These are phyloP conservation scores for Brachionus manjavacas DNA, from an alignment of 1,140 invertebrate species.

Conservation along the genomic window DNA sequence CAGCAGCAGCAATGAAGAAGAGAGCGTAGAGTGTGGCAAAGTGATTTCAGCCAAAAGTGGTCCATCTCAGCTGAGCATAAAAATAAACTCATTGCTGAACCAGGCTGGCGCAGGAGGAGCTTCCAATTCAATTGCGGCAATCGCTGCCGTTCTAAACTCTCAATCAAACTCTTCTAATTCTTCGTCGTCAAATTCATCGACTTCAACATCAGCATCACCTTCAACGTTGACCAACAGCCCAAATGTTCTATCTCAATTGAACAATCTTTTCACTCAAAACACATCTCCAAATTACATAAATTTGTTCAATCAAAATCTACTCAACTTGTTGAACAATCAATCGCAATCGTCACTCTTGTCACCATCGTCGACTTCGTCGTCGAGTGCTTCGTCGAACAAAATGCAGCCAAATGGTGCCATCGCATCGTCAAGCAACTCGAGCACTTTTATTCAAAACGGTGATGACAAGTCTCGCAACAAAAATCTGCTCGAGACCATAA, in stretches of 20 bases:
- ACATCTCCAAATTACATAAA: constrained; percentile 20
- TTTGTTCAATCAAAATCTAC: constrained; percentile 25
- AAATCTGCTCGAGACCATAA: constrained; percentile 9
- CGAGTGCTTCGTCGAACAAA: constrained; percentile 7
- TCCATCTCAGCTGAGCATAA: constrained; percentile 3
- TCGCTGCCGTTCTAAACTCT: neutral
- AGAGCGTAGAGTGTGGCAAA: neutral
- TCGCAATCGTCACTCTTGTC: neutral
- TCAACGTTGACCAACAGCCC: neutral
- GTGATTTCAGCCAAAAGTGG: neutral
- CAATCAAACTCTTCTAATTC: constrained; percentile 11
- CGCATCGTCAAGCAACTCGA: neutral
- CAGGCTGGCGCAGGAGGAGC: neutral
- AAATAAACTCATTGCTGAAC: neutral
- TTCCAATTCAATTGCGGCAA: neutral
- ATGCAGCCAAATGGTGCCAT: neutral
- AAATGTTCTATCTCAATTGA: constrained; percentile 16
- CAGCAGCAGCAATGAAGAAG: neutral
- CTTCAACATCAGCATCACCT: neutral
- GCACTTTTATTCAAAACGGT: constrained; percentile 11
- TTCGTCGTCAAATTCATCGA: neutral
- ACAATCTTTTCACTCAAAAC: constrained; percentile 22
- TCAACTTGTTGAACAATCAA: constrained; percentile 24
- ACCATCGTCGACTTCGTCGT: constrained; percentile 19
- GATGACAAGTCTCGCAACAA: neutral